Conservation (phyloP, 92 coral and sea anemone genomes). For the Paragorgia papillata region DNA sequence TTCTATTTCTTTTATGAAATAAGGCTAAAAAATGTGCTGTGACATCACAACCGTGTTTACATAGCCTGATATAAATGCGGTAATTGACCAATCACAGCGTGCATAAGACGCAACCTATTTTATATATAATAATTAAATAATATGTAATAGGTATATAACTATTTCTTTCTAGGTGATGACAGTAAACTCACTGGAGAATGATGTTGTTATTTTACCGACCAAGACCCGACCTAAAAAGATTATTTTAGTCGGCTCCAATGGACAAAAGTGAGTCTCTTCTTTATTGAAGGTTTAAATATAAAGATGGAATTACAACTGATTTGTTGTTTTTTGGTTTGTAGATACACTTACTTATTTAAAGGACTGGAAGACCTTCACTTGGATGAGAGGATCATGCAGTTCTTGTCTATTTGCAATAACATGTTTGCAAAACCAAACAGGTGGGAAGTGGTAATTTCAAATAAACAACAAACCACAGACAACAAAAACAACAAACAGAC, state of each 20-base stretch:
- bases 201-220: constrained; percentile 90
- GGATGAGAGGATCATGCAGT: constrained; percentile 98
- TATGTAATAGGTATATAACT: no score
- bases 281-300: no score
- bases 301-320: no score
- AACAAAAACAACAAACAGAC: no score
- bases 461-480: no score
- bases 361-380: constrained; percentile 98
- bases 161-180: constrained; percentile 72
- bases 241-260: constrained; percentile 93
- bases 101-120: no score
- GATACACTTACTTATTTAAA: constrained; percentile 94
- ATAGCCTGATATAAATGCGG: no score
- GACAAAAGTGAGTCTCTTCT: constrained; percentile 71
- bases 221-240: constrained; percentile 97
- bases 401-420: constrained; percentile 93
- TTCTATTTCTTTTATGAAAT: no score
- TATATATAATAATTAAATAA: no score
- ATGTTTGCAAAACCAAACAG: constrained; percentile 98
- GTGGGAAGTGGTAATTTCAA: constrained; percentile 53
- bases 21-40: no score
- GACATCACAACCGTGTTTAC: no score
- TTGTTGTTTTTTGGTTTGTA: constrained; percentile 21
- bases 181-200: constrained; percentile 76
- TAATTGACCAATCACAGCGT: no score